These are phyloP conservation scores for Microcebus ravelobensis DNA, from an alignment of 2,113 vertebrate species.

Conservation along the genomic window DNA sequence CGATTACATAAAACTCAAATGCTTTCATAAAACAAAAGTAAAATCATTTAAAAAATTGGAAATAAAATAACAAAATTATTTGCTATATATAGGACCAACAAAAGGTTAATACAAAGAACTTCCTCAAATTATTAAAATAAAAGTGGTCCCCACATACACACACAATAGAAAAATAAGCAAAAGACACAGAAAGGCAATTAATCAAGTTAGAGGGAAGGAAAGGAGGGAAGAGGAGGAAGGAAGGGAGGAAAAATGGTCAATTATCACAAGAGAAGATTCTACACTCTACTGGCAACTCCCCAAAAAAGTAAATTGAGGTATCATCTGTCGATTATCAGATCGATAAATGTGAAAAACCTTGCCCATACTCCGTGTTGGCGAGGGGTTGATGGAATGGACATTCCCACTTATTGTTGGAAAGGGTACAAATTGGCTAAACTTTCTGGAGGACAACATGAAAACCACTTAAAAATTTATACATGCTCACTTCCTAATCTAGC, in stretches of 20 bases:
- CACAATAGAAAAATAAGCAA: not conserved
- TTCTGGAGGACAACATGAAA: not conserved
- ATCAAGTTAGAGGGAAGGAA: not conserved
- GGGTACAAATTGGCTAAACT: not conserved
- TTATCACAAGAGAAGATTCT: not conserved
- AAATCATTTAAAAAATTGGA: not conserved
- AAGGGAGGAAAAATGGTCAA: not conserved
- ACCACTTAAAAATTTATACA: not conserved
- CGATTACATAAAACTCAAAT: not conserved
- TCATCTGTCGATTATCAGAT: not conserved
- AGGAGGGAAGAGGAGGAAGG: not conserved
- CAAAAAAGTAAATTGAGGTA: not conserved
- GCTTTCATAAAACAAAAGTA: not conserved
- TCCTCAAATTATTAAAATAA: not conserved
- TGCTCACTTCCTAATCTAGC: not conserved
- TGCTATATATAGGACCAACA: not conserved
- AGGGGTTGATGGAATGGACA: not conserved
- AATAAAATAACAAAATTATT: not conserved
- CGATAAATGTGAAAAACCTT: not conserved
- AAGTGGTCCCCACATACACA: not conserved
- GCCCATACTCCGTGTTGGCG: not conserved
- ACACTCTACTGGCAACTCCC: not conserved
- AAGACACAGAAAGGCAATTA: not conserved
- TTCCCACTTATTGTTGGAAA: not conserved
- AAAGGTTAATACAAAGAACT: conserved; percentile 24